Evolutionary conservation across 2,113 vertebrate genomes (phyloP).

Genomic region (Ifrita kowaldi): DNA sequence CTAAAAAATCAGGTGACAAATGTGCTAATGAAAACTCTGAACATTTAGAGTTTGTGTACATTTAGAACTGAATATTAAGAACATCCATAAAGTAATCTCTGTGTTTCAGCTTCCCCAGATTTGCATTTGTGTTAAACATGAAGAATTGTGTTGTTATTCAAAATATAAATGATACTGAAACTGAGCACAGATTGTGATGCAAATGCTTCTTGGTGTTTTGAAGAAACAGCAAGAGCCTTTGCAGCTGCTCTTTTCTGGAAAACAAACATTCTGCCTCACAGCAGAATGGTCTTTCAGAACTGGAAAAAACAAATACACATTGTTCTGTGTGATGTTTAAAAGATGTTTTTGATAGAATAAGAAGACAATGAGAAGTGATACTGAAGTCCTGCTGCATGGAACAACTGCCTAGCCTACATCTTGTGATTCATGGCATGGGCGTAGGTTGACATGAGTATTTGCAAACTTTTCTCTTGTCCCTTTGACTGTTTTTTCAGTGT

Average conservation of each 20-base stretch:
- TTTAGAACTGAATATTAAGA: background rate
- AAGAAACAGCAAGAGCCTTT: constrained; percentile 48
- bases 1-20: background rate
- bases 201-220: constrained; percentile 26
- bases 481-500: background rate
- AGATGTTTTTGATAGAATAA: constrained; percentile 14
- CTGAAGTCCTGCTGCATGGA: background rate
- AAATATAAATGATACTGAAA: constrained; percentile 38
- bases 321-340: constrained; percentile 3
- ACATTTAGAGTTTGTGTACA: background rate
- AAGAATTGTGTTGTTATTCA: constrained; percentile 24
- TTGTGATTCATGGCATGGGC: background rate
- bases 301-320: constrained; percentile 33
- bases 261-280: constrained; percentile 15
- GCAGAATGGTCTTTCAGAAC: background rate
- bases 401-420: background rate
- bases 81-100: background rate
- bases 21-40: background rate
- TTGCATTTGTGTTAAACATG: background rate
- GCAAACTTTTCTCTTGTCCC: background rate
- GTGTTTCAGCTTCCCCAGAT: background rate
- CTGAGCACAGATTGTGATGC: constrained; percentile 30
- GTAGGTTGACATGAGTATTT: background rate
- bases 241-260: constrained; percentile 63
- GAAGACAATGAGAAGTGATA: background rate